A percentile compares a stretch with the other conserved stretches of the same genome.
These are phyloP conservation scores for Squalus acanthias DNA, from an alignment of 2,797 vertebrate species.

Conservation along the genomic window DNA sequence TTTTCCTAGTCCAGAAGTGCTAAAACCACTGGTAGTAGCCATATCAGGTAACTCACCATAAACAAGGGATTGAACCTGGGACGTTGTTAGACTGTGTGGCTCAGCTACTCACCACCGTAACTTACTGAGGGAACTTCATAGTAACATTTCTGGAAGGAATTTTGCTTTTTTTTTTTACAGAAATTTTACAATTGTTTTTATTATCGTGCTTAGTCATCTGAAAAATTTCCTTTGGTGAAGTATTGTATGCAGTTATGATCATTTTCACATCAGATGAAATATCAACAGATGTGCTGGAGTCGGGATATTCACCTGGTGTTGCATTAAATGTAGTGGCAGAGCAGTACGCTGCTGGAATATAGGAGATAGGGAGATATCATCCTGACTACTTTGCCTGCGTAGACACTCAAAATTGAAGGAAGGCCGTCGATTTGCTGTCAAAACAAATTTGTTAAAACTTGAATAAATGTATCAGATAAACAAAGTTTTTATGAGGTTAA, in stretches of 20 bases:
- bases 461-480: constrained; percentile 32
- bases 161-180: not conserved
- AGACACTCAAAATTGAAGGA: constrained; percentile 99
- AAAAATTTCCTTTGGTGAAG: not conserved
- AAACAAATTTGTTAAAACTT: not conserved
- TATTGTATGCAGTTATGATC: not conserved
- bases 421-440: constrained; percentile 78
- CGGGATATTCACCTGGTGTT: constrained; percentile 78
- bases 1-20: not conserved
- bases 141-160: not conserved
- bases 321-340: constrained; percentile 93
- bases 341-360: constrained; percentile 81
- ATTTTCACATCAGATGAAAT: not conserved
- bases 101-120: not conserved
- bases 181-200: not conserved
- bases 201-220: not conserved
- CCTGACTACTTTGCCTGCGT: constrained; percentile 88
- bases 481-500: not conserved
- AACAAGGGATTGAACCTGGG: not conserved
- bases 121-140: not conserved
- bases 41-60: not conserved
- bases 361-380: constrained; percentile 75
- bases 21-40: not conserved
- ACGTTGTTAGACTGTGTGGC: not conserved
- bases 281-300: not conserved